Evolutionary conservation across 2,113 vertebrate genomes (phyloP), one percentile per base, ranked within the genome.

Genomic region (Bambusicola thoracicus): DNA sequence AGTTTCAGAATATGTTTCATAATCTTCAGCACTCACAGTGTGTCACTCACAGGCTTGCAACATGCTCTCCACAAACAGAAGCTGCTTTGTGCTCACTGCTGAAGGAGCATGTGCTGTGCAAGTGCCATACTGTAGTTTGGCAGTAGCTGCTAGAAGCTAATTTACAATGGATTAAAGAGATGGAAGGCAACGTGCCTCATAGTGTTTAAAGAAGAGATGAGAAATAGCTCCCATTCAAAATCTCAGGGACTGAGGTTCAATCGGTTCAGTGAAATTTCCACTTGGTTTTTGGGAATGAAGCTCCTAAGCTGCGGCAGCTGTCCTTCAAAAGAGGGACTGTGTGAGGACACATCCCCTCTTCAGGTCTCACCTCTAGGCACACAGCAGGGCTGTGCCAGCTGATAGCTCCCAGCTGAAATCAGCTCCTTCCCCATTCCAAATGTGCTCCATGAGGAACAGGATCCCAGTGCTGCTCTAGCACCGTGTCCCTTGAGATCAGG

Each of bases 81-180:
- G 95, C 69, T 0, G 48, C 92, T 94, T 93, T 97, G 92, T 97
- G 92, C 87, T 94, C 77, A 83, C 73, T 58, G 67, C 85, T 88
- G 93, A 93, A 86, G 95, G 77, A 90, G 85, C 80, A 59, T 91
- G 82, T 93, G 87, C 87, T 91, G 76, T 87, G 88, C 8, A 0
- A 95, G 80, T 88, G 94, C 94, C 90, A 92, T 93, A 92, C 94
- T 95, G 87, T 96, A 95, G 72, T 95, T 94, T 96, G 95, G 93
- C 96, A 96, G 82, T 53, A 88, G 87, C 62, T 84, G 61, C 51
- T 84, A 68, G 51, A 94, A 95, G 85, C 75, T 94, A 92, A 95
- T 90, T 92, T 95, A 76, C 87, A 95, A 90, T 90, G 93, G 92
- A 96, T 95, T 96, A 94, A 87, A 82, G 69, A 92, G 80, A 90